phyloP scores from a whole-genome alignment of 2,113 vertebrate genomes.

The Boleophthalmus pectinirostris region DNA sequence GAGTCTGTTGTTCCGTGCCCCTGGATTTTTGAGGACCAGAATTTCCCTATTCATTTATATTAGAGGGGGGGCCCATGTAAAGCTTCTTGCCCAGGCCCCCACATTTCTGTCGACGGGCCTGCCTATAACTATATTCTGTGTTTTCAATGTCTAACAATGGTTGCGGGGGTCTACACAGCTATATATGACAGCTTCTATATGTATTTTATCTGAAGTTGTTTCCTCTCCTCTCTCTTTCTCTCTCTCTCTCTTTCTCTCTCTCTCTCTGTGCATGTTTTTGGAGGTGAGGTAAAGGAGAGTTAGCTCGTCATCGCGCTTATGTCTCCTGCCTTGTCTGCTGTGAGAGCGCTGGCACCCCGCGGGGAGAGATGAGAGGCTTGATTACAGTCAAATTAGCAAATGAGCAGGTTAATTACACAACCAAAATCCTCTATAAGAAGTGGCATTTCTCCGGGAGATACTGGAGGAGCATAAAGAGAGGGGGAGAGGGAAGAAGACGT shows the following conservation, averaged over 20 bases:
- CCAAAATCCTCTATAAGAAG: conserved; percentile 68
- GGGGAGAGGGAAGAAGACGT: conserved; percentile 16
- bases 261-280: conserved; percentile 10
- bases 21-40: too few relatives aligned
- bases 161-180: conserved; percentile 29
- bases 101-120: too few relatives aligned
- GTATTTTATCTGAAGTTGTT: conserved; percentile 37
- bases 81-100: too few relatives aligned
- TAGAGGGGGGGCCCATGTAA: too few relatives aligned
- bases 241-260: conserved; percentile 25
- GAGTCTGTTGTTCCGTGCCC: too few relatives aligned
- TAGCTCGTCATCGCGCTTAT: conserved; percentile 48
- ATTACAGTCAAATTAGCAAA: conserved; percentile 78
- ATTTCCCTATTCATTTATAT: too few relatives aligned
- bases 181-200: conserved; percentile 26
- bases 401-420: conserved; percentile 76
- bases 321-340: conserved; percentile 63
- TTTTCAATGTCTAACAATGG: conserved; percentile 13
- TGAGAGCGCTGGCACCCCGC: conserved; percentile 63
- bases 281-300: conserved; percentile 64
- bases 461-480: conserved; percentile 48
- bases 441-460: conserved; percentile 65
- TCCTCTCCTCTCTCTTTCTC: conserved; percentile 19
- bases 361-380: conserved; percentile 75
- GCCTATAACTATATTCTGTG: conserved; percentile 25